A percentile compares a stretch with the other conserved stretches of the same genome.
Evolutionary conservation across 2,113 vertebrate genomes (phyloP).

Genomic region (Tachycineta bicolor): DNA sequence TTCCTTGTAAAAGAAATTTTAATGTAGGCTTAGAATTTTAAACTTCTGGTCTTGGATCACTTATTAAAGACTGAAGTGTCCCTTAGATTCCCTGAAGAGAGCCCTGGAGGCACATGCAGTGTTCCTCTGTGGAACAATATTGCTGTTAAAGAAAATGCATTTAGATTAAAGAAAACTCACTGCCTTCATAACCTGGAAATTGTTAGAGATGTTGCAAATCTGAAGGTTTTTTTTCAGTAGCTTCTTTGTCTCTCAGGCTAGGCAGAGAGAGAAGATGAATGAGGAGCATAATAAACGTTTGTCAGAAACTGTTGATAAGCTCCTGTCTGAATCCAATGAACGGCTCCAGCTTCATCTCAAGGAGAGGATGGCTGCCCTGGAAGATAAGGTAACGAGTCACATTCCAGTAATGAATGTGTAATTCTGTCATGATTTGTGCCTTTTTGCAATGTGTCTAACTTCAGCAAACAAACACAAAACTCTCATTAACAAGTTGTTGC

Average conservation of each 20-base stretch:
- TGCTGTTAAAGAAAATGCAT: not conserved
- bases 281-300: slow-evolving; percentile 97
- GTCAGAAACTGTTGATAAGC: slow-evolving; percentile 95
- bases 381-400: slow-evolving; percentile 87
- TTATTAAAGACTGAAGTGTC: not conserved
- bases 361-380: slow-evolving; percentile 95
- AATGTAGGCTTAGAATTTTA: not conserved
- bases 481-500: not conserved
- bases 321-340: slow-evolving; percentile 96
- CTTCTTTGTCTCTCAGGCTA: slow-evolving; percentile 76
- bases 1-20: not conserved
- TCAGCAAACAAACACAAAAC: not conserved
- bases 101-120: not conserved
- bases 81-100: not conserved
- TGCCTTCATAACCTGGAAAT: not conserved
- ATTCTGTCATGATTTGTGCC: not conserved
- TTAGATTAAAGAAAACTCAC: not conserved
- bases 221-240: not conserved
- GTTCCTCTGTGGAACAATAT: not conserved
- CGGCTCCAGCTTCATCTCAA: slow-evolving; percentile 96
- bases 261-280: slow-evolving; percentile 98
- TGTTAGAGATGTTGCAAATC: not conserved
- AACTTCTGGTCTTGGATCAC: not conserved
- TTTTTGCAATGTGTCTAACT: not conserved
- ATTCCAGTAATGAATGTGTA: not conserved